Conservation (phyloP, 2,113 vertebrate species). For the Lophius piscatorius region DNA sequence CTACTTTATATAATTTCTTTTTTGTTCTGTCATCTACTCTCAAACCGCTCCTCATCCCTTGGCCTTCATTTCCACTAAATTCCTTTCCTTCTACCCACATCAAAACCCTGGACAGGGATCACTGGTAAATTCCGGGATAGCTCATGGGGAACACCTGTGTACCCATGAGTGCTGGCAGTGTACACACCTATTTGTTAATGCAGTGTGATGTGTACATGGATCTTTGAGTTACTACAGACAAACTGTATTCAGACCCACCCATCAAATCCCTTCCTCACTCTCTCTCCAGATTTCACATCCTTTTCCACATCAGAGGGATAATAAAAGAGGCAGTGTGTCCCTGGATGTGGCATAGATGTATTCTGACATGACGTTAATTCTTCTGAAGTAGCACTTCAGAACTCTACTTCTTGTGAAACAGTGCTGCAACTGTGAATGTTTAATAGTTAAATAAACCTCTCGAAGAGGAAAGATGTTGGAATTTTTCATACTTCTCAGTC, state of each 20-base stretch:
- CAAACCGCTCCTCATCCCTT: conserved; percentile 51
- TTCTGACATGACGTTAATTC: conserved; percentile 68
- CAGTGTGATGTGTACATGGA: conserved; percentile 75
- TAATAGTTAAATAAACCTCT: conserved; percentile 48
- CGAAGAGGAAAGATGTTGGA: conserved; percentile 45
- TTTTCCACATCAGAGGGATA: conserved; percentile 66
- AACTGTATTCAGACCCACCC: conserved; percentile 69
- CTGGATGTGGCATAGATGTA: conserved; percentile 28
- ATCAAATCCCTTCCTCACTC: conserved; percentile 71
- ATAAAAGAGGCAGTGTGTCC: conserved; percentile 72
- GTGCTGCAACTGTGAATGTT: conserved; percentile 38
- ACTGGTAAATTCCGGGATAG: conserved; percentile 72
- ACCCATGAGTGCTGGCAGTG: conserved; percentile 63
- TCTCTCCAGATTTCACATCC: conserved; percentile 78
- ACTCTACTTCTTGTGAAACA: conserved; percentile 50
- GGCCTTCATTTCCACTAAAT: conserved; percentile 61
- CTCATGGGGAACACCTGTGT: conserved; percentile 72
- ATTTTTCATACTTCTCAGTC: conserved; percentile 45
- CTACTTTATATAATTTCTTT: conserved; percentile 32
- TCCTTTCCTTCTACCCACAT: conserved; percentile 72
- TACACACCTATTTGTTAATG: conserved; percentile 69
- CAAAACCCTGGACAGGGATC: conserved; percentile 75
- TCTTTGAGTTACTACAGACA: conserved; percentile 64
- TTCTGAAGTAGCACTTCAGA: conserved; percentile 65
- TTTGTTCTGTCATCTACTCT: conserved; percentile 38